A percentile compares a stretch with the other conserved stretches of the same genome.
Conservation (phyloP, 2,113 vertebrate species). For the Henicopernis longicauda region DNA sequence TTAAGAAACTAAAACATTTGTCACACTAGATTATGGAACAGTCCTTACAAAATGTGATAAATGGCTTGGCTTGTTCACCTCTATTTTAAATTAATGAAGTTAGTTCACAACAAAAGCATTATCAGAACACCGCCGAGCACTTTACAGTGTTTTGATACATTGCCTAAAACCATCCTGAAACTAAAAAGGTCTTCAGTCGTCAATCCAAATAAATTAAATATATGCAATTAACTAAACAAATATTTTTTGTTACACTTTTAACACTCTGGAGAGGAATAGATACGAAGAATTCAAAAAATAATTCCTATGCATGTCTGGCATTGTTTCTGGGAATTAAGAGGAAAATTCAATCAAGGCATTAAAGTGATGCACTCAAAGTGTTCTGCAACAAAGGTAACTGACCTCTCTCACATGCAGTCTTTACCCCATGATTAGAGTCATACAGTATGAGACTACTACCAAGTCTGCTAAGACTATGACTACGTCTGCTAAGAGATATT, state of each 20-base stretch:
- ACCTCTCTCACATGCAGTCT: neutral
- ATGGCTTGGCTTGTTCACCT: neutral
- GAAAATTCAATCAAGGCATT: neutral
- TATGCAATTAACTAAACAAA: neutral
- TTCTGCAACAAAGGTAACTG: neutral
- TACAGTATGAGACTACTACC: fast-evolving
- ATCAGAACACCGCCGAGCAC: neutral
- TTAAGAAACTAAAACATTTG: neutral
- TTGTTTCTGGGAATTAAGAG: neutral
- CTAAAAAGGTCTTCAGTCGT: neutral
- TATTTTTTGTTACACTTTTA: neutral
- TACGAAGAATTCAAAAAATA: neutral
- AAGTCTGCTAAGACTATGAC: neutral
- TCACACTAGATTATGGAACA: neutral
- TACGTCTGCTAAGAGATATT: neutral
- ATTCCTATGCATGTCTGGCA: neutral
- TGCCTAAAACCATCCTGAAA: neutral
- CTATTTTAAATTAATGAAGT: neutral
- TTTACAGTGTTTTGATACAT: neutral
- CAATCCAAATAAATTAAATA: neutral
- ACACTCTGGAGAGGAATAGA: neutral
- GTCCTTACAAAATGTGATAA: neutral
- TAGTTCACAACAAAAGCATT: neutral
- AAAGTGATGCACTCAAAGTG: neutral
- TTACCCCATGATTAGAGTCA: neutral